A percentile compares a stretch with the other conserved stretches of the same genome.
phyloP scores from a whole-genome alignment of 2,888 invertebrate genomes.

The Hipparchia semele region DNA sequence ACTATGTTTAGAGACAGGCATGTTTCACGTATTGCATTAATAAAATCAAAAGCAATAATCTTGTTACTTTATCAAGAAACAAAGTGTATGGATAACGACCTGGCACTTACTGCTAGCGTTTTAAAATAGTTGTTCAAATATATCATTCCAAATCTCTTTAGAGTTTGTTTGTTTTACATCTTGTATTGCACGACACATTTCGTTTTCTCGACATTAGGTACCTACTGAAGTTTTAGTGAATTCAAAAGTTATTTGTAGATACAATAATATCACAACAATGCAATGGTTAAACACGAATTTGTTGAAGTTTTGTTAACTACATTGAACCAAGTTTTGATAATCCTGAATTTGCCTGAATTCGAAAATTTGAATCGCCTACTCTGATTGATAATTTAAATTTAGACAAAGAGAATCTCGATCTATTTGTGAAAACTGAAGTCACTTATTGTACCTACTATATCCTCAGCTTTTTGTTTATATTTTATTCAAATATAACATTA shows the following conservation, averaged over 20 bases:
- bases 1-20: background rate
- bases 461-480: background rate
- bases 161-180: conserved; percentile 11
- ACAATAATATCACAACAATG: background rate
- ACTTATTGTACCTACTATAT: background rate
- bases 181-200: conserved; percentile 1
- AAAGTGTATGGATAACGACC: conserved; percentile 22
- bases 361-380: background rate
- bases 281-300: background rate
- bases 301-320: background rate
- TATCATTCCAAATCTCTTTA: conserved; percentile 12
- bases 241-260: conserved; percentile 12
- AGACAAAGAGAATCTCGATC: conserved; percentile 1
- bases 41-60: background rate
- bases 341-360: background rate
- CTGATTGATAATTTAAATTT: background rate
- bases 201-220: conserved; percentile 5
- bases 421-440: background rate
- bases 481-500: background rate
- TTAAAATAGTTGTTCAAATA: conserved; percentile 28
- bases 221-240: conserved; percentile 1
- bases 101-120: conserved; percentile 26
- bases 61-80: conserved; percentile 10
- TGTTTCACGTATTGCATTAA: conserved; percentile 4
- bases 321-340: background rate